Conservation (phyloP, 2,888 invertebrate species). For the Lymantria monacha region DNA sequence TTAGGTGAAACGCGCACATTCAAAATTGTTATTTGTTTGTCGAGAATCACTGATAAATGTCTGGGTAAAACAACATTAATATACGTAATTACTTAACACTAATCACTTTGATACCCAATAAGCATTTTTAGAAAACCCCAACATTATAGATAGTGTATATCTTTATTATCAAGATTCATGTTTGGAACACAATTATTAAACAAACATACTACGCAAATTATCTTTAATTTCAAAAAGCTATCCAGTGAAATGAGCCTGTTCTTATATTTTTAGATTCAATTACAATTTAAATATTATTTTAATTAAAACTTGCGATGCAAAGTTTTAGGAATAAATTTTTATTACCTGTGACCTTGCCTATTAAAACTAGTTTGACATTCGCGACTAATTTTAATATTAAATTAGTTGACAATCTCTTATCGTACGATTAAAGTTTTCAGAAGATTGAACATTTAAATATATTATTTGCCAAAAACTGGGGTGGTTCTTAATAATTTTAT, state of each 20-base stretch:
- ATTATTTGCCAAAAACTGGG: not conserved
- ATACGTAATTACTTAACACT: no score
- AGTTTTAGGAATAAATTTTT: constrained; percentile 35
- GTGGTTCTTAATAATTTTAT: not conserved
- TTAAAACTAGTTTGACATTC: constrained; percentile 71
- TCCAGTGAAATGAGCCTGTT: not conserved
- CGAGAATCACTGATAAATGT: no score
- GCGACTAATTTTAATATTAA: constrained; percentile 55
- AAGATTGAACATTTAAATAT: constrained; percentile 4
- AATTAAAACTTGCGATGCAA: not conserved
- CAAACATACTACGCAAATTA: no score
- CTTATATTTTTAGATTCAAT: not conserved
- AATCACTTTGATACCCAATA: no score
- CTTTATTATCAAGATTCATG: no score
- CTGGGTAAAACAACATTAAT: no score
- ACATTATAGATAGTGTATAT: no score
- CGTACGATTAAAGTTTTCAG: constrained; percentile 21
- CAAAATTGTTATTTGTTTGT: not conserved
- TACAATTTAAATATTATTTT: not conserved
- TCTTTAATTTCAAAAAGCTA: not conserved
- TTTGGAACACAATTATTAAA: no score
- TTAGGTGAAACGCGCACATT: constrained; percentile 17
- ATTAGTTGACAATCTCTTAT: constrained; percentile 42
- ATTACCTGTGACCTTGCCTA: constrained; percentile 60
- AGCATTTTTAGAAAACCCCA: no score